A percentile compares a stretch with the other conserved stretches of the same genome.
Conservation (phyloP, 2,888 invertebrate species). For the Poecilobothrus nobilitatus region DNA sequence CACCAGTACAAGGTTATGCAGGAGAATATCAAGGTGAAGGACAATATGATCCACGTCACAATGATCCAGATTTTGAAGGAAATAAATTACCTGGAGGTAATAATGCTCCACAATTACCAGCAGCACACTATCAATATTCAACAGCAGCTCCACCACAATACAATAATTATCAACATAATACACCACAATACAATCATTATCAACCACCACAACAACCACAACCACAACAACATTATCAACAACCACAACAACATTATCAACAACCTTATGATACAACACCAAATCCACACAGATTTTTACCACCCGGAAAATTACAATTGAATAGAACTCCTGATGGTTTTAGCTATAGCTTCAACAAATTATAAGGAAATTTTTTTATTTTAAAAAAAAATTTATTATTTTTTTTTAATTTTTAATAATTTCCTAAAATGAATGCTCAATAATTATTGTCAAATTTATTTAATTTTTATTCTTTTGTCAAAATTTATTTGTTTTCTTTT, state of each 20-base stretch:
- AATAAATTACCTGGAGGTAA: slow-evolving; percentile 40
- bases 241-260: slow-evolving; percentile 35
- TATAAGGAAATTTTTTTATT: slow-evolving; percentile 27
- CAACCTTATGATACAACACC: slow-evolving; percentile 53
- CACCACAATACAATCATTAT: slow-evolving; percentile 31
- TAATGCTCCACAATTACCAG: slow-evolving; percentile 41
- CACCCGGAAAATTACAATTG: slow-evolving; percentile 75
- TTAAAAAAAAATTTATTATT: neutral
- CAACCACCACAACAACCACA: slow-evolving; percentile 23
- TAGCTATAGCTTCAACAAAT: slow-evolving; percentile 75
- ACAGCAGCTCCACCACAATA: slow-evolving; percentile 34
- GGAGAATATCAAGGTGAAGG: slow-evolving; percentile 39
- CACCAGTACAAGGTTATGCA: slow-evolving; percentile 27
- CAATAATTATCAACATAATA: slow-evolving; percentile 46
- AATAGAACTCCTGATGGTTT: slow-evolving; percentile 83
- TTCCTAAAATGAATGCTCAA: neutral
- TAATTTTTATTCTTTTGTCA: neutral
- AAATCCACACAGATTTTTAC: slow-evolving; percentile 66
- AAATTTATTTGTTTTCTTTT: neutral
- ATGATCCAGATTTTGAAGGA: slow-evolving; percentile 38
- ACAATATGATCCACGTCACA: slow-evolving; percentile 43
- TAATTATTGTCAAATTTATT: neutral
- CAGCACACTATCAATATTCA: slow-evolving; percentile 26
- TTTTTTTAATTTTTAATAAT: neutral
- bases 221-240: slow-evolving; percentile 27